phyloP scores from a whole-genome alignment of 2,888 invertebrate species.

The Hesperia comma region DNA sequence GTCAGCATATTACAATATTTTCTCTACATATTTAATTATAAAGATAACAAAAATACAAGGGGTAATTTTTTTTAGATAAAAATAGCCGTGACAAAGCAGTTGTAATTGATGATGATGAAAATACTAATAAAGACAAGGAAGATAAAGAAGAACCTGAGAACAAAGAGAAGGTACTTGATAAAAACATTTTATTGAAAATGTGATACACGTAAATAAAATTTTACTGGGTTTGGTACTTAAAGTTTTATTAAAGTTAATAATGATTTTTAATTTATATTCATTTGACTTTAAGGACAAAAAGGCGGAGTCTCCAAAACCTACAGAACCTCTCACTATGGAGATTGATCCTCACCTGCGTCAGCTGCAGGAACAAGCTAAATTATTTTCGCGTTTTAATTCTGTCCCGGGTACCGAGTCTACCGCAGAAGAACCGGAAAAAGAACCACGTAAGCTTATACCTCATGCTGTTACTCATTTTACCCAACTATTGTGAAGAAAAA shows the following conservation, averaged over 20 bases:
- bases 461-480: neutral
- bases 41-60: conserved; percentile 1
- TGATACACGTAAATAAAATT: too few relatives aligned
- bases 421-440: conserved; percentile 61
- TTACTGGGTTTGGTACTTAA: too few relatives aligned
- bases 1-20: too few relatives aligned
- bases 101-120: conserved; percentile 72
- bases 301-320: conserved; percentile 68
- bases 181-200: too few relatives aligned
- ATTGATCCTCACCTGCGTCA: conserved; percentile 80
- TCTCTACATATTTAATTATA: too few relatives aligned
- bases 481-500: too few relatives aligned
- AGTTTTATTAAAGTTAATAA: too few relatives aligned
- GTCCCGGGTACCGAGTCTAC: conserved; percentile 65
- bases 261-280: conserved; percentile 23
- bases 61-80: conserved; percentile 57
- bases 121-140: conserved; percentile 65
- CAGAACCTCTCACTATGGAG: conserved; percentile 77
- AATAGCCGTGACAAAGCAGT: conserved; percentile 69
- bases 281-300: conserved; percentile 57
- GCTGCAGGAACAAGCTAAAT: conserved; percentile 81
- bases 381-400: conserved; percentile 77
- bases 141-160: conserved; percentile 68
- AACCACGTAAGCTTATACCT: conserved; percentile 68
- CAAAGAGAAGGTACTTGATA: conserved; percentile 62